phyloP scores from a whole-genome alignment of 2,797 vertebrate genomes.

The Cyclopterus lumpus region DNA sequence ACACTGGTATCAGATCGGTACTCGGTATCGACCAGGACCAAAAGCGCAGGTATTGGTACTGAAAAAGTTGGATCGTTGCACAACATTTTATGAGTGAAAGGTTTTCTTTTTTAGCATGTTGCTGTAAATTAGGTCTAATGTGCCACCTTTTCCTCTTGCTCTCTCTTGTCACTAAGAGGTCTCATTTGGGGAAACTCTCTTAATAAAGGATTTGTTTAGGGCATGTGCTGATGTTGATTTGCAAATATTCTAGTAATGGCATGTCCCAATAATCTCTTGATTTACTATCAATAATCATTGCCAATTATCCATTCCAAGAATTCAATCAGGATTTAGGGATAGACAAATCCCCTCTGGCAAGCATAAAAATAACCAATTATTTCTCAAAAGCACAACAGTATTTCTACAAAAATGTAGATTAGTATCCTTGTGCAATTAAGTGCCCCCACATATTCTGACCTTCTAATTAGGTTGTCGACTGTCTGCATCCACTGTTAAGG shows the following conservation, averaged over 20 bases:
- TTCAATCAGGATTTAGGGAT: slow-evolving; percentile 58
- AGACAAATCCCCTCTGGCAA: slow-evolving; percentile 57
- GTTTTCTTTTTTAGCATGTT: not conserved
- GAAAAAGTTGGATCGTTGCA: not conserved
- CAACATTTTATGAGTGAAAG: not conserved
- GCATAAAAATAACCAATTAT: slow-evolving; percentile 62
- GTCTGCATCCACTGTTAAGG: slow-evolving; percentile 67
- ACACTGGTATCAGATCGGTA: not conserved
- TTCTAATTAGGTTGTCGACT: slow-evolving; percentile 66
- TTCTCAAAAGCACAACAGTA: slow-evolving; percentile 51
- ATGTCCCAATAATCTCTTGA: slow-evolving; percentile 44
- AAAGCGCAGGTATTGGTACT: not conserved
- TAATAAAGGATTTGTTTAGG: slow-evolving; percentile 25
- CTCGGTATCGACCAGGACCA: not conserved
- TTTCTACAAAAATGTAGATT: slow-evolving; percentile 61
- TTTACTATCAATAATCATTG: slow-evolving; percentile 47
- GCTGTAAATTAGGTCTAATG: not conserved
- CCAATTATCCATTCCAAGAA: slow-evolving; percentile 46
- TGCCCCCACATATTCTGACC: slow-evolving; percentile 64
- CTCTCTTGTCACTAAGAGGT: not conserved
- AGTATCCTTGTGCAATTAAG: slow-evolving; percentile 66
- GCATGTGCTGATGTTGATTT: slow-evolving; percentile 5
- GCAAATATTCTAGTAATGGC: slow-evolving; percentile 14
- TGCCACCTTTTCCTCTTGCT: not conserved
- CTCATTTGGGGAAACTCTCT: not conserved